These are phyloP conservation scores for Cyclargus thomasi DNA, from an alignment of 1,140 invertebrate genomes.

Conservation along the genomic window DNA sequence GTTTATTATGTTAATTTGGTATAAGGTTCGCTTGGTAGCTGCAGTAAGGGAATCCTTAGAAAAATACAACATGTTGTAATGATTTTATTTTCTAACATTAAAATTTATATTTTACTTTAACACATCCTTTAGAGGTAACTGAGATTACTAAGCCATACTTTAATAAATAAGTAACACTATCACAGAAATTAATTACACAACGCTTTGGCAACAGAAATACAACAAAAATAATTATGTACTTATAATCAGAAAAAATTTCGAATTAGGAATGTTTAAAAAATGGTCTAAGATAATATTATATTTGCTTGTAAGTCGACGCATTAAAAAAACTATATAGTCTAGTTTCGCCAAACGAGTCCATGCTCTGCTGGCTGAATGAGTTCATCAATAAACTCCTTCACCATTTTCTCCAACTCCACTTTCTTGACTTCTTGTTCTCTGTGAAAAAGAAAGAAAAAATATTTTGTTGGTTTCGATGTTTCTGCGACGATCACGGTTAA, in stretches of 20 bases:
- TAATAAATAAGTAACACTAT: constrained; percentile 15
- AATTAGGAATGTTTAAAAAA: background rate
- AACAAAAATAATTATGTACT: background rate
- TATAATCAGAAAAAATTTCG: background rate
- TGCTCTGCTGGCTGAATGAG: constrained; percentile 88
- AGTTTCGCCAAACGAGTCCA: constrained; percentile 73
- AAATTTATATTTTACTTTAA: background rate
- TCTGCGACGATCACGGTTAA: too few relatives aligned
- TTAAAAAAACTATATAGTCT: background rate
- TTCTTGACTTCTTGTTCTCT: constrained; percentile 82
- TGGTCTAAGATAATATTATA: too few relatives aligned
- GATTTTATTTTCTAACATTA: background rate
- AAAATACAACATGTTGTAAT: too few relatives aligned
- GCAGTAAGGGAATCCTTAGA: too few relatives aligned
- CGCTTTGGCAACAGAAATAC: constrained; percentile 20
- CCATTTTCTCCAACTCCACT: constrained; percentile 82
- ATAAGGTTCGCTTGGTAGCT: too few relatives aligned
- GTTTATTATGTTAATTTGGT: too few relatives aligned
- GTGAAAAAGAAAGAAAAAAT: constrained; percentile 48
- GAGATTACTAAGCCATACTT: constrained; percentile 9
- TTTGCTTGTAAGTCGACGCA: too few relatives aligned
- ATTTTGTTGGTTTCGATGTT: background rate
- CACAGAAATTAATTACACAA: constrained; percentile 19
- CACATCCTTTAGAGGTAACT: background rate
- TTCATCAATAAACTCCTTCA: constrained; percentile 85